Evolutionary conservation across 2,888 invertebrate species (phyloP), one percentile per base, ranked within the genome.

Genomic region (Melanargia galathea): DNA sequence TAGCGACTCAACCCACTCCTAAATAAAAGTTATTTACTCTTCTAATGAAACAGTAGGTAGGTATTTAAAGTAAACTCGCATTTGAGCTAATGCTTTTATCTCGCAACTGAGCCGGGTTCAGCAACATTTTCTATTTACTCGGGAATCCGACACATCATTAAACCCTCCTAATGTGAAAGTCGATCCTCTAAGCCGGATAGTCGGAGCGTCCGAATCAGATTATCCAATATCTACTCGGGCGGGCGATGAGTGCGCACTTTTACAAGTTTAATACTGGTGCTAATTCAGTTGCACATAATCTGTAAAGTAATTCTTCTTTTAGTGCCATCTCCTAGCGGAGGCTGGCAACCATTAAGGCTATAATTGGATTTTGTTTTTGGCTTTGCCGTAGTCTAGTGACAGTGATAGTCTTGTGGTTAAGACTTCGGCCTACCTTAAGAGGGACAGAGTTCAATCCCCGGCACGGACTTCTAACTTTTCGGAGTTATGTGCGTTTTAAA

Each of bases 151-250:
- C 56, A 57, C 59, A 58, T 62, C 57, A 62, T 60, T 49, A 63
- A 62, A 58, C 62, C 57, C 64, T 62, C 66, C 62, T 67, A 68
- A 67, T 66, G 67, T 65, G 70, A 71, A 71, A 68, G 66, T 62
- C 65, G 73, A 68, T 65, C 62, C 66, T 58, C 73, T 72, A 61
- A 70, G 71, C 60, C 69, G 66, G 65, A 66, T 70, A 67, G 66
- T 62, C 67, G 64, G 69, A 59, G 45, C 62, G 64, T 60, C 63
- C 60, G 66, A 69, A 60, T 62, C 56, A 64, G 72, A 66, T 70
- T 65, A 68, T 66, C 70, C 67, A 40, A 52, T 66, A 60, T 57
- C 60, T 51, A 63, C 35, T 35, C 52, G 33, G 58, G 40, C 26
- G 61, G 63, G 67, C 64, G 63, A 52, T 63, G 62, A 62, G 51